Base-by-base conservation (phyloP, 2,888 invertebrate species). In the Rhamnusium bicolor region DNA sequence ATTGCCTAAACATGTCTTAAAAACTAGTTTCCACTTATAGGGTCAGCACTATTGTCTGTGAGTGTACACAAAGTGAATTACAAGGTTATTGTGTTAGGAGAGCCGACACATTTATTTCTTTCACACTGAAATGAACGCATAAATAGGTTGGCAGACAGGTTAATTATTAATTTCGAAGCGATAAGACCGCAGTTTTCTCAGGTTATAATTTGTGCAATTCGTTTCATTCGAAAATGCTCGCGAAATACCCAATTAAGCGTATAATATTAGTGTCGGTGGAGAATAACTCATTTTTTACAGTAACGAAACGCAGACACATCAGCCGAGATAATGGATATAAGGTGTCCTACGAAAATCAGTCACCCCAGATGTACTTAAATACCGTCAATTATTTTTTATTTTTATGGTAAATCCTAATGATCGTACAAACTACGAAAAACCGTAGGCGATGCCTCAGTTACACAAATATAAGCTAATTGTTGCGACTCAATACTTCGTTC, bases 101-200 rank as follows among this genome's bases (percentile, higher is more conserved):
- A 51, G 16, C 24, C 27, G 14, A 29, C 24, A 14, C 27, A 47
- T 63, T 49, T 21, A 24, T 63, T 51, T 40, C 51, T 47, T 18
- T 18, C 63, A 27, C 27, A 8, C 63, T 46, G 63, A 27, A 63
- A 63, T 63, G 47, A 49, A 49, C 47, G 49, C 63, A 63, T 49
- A 27, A 54, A 54, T 54, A 54, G 63, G 24, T 14, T 14, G 49
- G 16, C 24, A 63, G 63, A 63, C 63, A 63, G 63, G 63, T 63
- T 63, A 49, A 63, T 63, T 63, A 63, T 63, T 63, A 63, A 63
- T 63, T 63, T 29, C 63, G 49, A 49, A 4, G 49, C 63, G 51
- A 63, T 49, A 63, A 63, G 18, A 27, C 63, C 10, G 54, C n/a
- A 54, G 21, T 54, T 54, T 54, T 54, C 60, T 62, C 47, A n/a